These are phyloP conservation scores for Oreochromis grahami DNA, from an alignment of 2,797 vertebrate genomes.

Conservation along the genomic window DNA sequence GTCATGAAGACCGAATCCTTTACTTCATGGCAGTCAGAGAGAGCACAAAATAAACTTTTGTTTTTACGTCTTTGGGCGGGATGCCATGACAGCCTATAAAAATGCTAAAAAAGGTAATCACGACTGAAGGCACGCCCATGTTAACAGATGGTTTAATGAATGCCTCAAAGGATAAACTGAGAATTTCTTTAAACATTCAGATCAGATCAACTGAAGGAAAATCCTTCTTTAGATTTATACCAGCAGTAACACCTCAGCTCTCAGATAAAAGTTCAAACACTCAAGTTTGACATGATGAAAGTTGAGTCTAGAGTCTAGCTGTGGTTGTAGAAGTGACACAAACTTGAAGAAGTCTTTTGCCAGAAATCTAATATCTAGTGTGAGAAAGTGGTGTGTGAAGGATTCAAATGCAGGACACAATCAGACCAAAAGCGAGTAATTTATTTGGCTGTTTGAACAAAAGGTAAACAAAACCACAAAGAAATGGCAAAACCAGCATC, in stretches of 20 bases:
- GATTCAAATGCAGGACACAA: not conserved
- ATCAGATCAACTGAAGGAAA: not conserved
- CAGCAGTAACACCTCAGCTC: not conserved
- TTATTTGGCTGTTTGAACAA: not conserved
- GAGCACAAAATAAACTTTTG: not conserved
- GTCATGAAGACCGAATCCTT: not conserved
- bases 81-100: not conserved
- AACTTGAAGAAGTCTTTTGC: not conserved
- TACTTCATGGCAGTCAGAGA: not conserved
- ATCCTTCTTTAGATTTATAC: not conserved
- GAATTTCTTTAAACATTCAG: not conserved
- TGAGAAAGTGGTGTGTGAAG: not conserved
- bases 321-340: not conserved
- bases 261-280: not conserved
- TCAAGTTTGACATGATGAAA: not conserved
- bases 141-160: not conserved
- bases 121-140: not conserved
- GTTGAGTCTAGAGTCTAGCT: not conserved
- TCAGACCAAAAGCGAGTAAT: not conserved
- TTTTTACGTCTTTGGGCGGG: not conserved
- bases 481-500: not conserved
- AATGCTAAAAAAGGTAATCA: not conserved
- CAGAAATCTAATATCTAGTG: not conserved
- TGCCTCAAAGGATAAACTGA: not conserved
- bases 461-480: not conserved